Evolutionary conservation across 1,140 invertebrate genomes (phyloP).

Genomic region (Glossosoma conforme): DNA sequence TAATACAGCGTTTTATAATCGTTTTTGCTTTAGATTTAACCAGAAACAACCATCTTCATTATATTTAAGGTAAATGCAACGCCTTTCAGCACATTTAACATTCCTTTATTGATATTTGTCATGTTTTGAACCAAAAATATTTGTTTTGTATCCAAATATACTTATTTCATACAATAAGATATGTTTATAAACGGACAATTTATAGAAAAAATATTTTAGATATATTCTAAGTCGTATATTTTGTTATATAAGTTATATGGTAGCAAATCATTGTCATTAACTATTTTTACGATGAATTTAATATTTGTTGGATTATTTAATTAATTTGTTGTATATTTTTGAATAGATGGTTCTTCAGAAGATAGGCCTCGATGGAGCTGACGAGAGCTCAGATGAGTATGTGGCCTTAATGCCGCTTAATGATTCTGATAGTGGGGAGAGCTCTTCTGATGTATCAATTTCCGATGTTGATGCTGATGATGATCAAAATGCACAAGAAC

Average conservation of each 20-base stretch:
- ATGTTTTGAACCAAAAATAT: too few species aligned
- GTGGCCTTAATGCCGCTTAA: neutral
- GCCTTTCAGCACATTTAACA: too few species aligned
- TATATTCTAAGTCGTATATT: too few species aligned
- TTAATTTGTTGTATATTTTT: neutral
- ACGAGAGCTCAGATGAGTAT: constrained; percentile 20
- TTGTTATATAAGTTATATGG: too few species aligned
- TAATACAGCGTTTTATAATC: too few species aligned
- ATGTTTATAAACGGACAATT: too few species aligned
- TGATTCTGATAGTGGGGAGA: constrained; percentile 9
- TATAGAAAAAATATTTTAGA: too few species aligned
- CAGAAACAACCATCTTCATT: neutral
- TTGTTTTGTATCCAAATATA: too few species aligned
- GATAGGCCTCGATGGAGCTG: constrained; percentile 8
- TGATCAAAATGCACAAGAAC: neutral
- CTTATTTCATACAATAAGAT: too few species aligned
- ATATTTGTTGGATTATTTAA: neutral
- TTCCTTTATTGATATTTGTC: too few species aligned
- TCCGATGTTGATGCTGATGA: constrained; percentile 53
- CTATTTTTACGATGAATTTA: too few species aligned
- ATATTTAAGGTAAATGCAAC: neutral
- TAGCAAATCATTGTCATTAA: too few species aligned
- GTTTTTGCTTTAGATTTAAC: neutral
- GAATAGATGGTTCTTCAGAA: constrained; percentile 9
- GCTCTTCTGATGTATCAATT: constrained; percentile 3